These are phyloP conservation scores for Cephus pulcher DNA, from an alignment of 2,888 invertebrate species.

Conservation along the genomic window DNA sequence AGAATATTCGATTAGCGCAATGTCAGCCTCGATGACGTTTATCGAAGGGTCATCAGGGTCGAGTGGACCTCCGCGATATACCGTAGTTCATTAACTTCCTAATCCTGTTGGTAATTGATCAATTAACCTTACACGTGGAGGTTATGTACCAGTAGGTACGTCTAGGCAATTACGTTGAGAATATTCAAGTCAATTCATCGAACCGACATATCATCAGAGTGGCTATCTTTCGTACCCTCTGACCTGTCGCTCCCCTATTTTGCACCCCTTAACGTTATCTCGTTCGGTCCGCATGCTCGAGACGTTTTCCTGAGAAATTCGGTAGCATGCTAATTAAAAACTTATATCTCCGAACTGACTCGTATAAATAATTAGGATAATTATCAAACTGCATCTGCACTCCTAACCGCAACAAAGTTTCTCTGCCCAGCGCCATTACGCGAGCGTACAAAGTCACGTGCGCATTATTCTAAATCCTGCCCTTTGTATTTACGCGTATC, in stretches of 20 bases:
- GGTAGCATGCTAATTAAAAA: not conserved
- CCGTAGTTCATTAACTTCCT: slow-evolving; percentile 28
- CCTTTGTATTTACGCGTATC: not conserved
- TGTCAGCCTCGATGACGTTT: not conserved
- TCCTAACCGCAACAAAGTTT: not conserved
- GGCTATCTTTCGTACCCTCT: not conserved
- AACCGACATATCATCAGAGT: not conserved
- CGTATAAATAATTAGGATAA: not conserved
- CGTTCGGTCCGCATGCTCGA: too few species aligned
- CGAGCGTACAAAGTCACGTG: not conserved
- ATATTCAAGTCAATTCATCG: not conserved
- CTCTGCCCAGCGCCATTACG: not conserved
- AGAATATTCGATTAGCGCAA: not conserved
- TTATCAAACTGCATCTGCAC: not conserved
- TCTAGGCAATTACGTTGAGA: not conserved
- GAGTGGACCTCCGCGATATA: slow-evolving; percentile 12
- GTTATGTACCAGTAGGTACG: not conserved
- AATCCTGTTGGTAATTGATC: slow-evolving; percentile 25
- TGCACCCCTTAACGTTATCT: too few species aligned
- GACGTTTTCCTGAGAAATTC: too few species aligned
- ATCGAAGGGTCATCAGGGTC: not conserved
- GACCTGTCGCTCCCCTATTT: not conserved
- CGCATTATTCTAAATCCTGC: not conserved
- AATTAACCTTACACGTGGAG: slow-evolving; percentile 20
- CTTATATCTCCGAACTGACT: not conserved